Percentiles rank a stretch among this genome's conserved stretches.
Conservation (phyloP, 1,140 invertebrate species). For the Platyscapa corneri region DNA sequence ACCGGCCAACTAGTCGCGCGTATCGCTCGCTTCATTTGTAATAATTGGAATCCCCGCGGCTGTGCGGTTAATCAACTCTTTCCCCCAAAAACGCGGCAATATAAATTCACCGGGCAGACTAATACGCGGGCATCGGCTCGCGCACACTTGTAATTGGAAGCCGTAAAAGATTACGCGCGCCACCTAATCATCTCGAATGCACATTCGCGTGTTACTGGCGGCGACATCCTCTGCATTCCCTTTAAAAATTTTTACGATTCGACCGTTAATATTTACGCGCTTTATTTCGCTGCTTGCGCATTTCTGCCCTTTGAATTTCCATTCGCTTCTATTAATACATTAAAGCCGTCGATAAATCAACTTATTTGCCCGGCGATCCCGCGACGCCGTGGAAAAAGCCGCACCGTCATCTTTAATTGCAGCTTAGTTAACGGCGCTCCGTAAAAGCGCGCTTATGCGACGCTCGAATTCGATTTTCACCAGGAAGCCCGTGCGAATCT, state of each 20-base stretch:
- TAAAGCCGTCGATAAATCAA: not conserved
- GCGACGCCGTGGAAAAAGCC: not conserved
- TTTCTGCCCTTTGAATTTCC: not conserved
- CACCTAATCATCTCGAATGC: slow-evolving; percentile 17
- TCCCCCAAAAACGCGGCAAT: not conserved
- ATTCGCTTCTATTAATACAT: not conserved
- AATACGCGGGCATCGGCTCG: not conserved
- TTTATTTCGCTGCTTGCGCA: not conserved
- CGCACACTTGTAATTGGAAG: slow-evolving; percentile 22
- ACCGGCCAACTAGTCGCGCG: too few relatives aligned
- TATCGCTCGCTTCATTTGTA: too few relatives aligned
- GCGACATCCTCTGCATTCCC: not conserved
- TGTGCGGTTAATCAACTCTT: too few relatives aligned
- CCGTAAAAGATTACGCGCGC: slow-evolving; percentile 16
- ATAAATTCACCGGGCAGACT: not conserved
- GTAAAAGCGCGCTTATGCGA: too few relatives aligned
- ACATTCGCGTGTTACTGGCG: slow-evolving; percentile 5
- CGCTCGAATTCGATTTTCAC: too few relatives aligned
- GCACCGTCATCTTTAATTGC: not conserved
- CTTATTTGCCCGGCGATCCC: not conserved
- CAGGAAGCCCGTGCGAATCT: too few relatives aligned
- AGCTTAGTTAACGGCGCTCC: not conserved
- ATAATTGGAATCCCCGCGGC: too few relatives aligned
- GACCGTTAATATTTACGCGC: not conserved
- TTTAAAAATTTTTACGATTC: slow-evolving; percentile 9